Evolutionary conservation across 2,888 invertebrate genomes (phyloP).

Genomic region (Microplitis manilae): DNA sequence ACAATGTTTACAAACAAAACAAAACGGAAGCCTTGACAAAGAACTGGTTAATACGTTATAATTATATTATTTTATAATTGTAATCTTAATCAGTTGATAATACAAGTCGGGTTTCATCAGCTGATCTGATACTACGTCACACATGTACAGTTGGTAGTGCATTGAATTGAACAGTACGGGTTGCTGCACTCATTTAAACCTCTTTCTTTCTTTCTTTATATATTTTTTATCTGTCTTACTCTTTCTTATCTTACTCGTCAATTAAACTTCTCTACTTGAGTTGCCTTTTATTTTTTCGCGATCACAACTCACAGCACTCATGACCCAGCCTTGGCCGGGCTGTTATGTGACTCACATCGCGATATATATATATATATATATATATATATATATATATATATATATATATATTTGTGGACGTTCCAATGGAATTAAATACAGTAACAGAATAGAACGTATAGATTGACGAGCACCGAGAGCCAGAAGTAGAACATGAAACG

Average conservation of each 20-base stretch:
- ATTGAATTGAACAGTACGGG: slow-evolving; percentile 38
- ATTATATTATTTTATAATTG: slow-evolving; percentile 1
- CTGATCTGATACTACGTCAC: slow-evolving; percentile 43
- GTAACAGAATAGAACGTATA: not conserved
- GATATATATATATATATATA: slow-evolving; percentile 23
- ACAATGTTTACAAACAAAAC: not conserved
- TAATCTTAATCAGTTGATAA: slow-evolving; percentile 37
- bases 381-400: too few species aligned
- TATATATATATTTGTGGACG: slow-evolving; percentile 1
- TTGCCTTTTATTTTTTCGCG: not conserved
- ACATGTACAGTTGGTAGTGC: not conserved
- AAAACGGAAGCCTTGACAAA: not conserved
- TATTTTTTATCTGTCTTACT: slow-evolving; percentile 36
- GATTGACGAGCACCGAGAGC: slow-evolving; percentile 42
- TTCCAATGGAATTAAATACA: slow-evolving; percentile 9
- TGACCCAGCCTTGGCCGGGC: slow-evolving; percentile 47
- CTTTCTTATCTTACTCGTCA: slow-evolving; percentile 35
- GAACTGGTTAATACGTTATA: not conserved
- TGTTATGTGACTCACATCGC: slow-evolving; percentile 53
- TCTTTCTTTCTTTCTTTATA: slow-evolving; percentile 38
- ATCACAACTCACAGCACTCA: not conserved
- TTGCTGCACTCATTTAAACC: slow-evolving; percentile 51
- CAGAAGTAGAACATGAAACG: slow-evolving; percentile 57
- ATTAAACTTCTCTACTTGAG: not conserved
- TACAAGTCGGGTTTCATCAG: slow-evolving; percentile 33